phyloP scores from a whole-genome alignment of 2,797 vertebrate species.

The Chelon labrosus region DNA sequence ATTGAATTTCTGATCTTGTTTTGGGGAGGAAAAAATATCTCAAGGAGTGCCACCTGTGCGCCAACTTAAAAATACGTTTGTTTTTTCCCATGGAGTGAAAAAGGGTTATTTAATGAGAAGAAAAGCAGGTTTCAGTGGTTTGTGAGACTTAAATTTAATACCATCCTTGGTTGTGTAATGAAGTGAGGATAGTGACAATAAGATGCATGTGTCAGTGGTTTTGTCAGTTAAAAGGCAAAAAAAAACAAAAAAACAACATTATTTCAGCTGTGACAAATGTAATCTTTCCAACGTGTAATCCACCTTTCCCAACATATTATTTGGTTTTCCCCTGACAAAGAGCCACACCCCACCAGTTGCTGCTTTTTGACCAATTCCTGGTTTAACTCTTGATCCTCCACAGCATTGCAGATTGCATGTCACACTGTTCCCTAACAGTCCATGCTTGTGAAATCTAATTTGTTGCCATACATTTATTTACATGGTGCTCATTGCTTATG shows the following conservation, averaged over 20 bases:
- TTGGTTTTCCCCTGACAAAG: constrained; percentile 46
- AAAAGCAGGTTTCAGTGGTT: constrained; percentile 17
- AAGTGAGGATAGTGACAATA: not conserved
- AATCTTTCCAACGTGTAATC: not conserved
- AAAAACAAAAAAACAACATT: not conserved
- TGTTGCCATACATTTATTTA: not conserved
- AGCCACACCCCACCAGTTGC: constrained; percentile 67
- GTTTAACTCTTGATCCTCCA: constrained; percentile 50
- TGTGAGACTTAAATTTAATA: not conserved
- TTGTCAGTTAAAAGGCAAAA: constrained; percentile 10
- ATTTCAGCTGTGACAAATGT: not conserved
- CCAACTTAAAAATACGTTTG: constrained; percentile 63
- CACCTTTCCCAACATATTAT: not conserved
- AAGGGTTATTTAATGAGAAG: constrained; percentile 14
- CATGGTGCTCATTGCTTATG: not conserved
- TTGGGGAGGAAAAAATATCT: constrained; percentile 72
- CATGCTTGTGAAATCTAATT: not conserved
- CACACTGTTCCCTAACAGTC: not conserved
- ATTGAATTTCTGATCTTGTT: constrained; percentile 83
- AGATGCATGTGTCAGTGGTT: constrained; percentile 1
- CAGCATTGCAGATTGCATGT: not conserved
- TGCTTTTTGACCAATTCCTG: constrained; percentile 43
- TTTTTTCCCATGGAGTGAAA: constrained; percentile 25
- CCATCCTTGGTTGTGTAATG: constrained; percentile 8
- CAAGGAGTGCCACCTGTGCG: constrained; percentile 79